Evolutionary conservation across 2,888 invertebrate species (phyloP).

Genomic region (Actias luna): DNA sequence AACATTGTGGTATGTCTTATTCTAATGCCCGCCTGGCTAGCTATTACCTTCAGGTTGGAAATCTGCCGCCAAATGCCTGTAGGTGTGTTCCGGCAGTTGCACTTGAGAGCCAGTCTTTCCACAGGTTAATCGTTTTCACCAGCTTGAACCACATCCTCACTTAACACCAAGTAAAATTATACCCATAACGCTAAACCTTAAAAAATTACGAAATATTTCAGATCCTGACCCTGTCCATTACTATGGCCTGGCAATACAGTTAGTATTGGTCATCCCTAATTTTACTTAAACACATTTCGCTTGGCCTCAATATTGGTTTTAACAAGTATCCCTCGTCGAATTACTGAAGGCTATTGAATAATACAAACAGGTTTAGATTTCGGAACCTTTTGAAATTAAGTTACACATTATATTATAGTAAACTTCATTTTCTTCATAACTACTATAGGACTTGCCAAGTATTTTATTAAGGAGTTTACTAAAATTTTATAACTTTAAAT

Average conservation of each 20-base stretch:
- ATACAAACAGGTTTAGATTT: background rate
- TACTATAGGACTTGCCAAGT: background rate
- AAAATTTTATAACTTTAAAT: background rate
- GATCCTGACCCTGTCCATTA: background rate
- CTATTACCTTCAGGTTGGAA: too few species aligned
- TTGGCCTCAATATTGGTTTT: background rate
- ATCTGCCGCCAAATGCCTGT: too few species aligned
- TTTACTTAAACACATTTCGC: background rate
- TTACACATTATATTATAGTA: background rate
- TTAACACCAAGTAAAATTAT: too few species aligned
- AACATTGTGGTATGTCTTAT: too few species aligned
- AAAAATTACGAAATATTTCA: too few species aligned
- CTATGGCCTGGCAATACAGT: background rate
- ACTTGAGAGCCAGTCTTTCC: too few species aligned
- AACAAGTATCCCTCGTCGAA: slow-evolving; percentile 9
- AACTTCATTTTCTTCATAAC: background rate
- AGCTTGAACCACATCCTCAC: too few species aligned
- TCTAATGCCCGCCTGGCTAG: too few species aligned
- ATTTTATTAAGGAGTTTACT: background rate
- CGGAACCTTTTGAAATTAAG: background rate
- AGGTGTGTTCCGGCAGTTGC: too few species aligned
- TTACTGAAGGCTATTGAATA: slow-evolving; percentile 8
- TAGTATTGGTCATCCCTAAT: background rate
- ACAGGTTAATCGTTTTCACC: too few species aligned
- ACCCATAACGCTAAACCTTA: too few species aligned